phyloP scores from a whole-genome alignment of 2,888 invertebrate genomes.

The Cataglyphis rosenhaueri region DNA sequence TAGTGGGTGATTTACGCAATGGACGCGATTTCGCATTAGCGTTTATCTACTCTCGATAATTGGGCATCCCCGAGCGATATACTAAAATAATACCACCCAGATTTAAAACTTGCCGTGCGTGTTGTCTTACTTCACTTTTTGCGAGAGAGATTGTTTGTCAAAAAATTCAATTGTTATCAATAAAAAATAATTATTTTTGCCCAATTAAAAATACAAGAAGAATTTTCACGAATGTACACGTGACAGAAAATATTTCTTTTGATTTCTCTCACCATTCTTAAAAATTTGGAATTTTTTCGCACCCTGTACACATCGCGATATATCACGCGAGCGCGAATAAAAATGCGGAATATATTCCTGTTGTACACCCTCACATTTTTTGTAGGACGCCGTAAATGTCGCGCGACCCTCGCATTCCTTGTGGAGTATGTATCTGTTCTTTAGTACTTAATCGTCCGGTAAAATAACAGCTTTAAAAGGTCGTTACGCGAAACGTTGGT shows the following conservation, averaged over 20 bases:
- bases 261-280: neutral
- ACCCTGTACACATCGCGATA: neutral
- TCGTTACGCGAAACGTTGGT: constrained; percentile 51
- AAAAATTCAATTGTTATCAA: neutral
- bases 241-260: neutral
- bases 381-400: constrained; percentile 1
- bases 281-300: neutral
- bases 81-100: neutral
- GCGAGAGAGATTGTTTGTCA: neutral
- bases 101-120: neutral
- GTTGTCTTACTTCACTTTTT: neutral
- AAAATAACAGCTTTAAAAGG: constrained; percentile 48
- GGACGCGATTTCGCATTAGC: constrained; percentile 61
- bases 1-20: constrained; percentile 71
- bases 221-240: neutral
- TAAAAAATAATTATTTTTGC: neutral
- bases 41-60: constrained; percentile 41
- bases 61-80: neutral
- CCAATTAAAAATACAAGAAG: neutral
- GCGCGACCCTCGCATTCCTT: constrained; percentile 6
- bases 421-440: constrained; percentile 10
- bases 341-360: neutral
- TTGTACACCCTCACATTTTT: constrained; percentile 9
- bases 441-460: constrained; percentile 49
- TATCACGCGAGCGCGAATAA: neutral